phyloP scores from a whole-genome alignment of 2,888 invertebrate species.

The Sminthurinus aureus region DNA sequence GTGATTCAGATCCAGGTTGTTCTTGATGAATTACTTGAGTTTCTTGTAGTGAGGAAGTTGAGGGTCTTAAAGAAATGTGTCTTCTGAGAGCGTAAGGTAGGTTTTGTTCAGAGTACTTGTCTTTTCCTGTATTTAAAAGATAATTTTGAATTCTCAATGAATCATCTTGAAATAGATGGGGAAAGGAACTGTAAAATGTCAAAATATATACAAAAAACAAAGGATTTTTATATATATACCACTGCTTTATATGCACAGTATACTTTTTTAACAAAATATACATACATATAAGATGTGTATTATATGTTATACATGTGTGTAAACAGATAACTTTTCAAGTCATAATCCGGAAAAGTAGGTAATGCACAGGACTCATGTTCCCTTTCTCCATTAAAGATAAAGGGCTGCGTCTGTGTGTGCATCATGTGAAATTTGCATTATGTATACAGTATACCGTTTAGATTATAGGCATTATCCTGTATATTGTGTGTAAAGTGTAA shows the following conservation, averaged over 20 bases:
- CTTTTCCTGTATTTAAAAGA: conserved; percentile 28
- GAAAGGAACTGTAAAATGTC: conserved; percentile 18
- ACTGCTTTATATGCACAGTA: neutral
- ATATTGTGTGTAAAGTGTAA: neutral
- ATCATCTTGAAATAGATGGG: conserved; percentile 28
- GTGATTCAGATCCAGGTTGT: neutral
- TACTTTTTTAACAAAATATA: neutral
- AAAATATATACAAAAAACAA: neutral
- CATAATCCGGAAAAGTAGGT: too few species aligned
- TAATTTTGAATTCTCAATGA: conserved; percentile 32
- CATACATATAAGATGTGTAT: neutral
- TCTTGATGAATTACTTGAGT: neutral
- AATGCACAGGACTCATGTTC: neutral
- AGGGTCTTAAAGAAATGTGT: conserved; percentile 12
- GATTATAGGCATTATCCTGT: neutral
- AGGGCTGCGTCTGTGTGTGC: neutral
- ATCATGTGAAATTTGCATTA: neutral
- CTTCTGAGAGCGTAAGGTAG: conserved; percentile 24
- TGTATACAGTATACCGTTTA: neutral
- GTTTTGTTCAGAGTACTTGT: conserved; percentile 17
- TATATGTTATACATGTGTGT: neutral
- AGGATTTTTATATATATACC: neutral
- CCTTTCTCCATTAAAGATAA: neutral
- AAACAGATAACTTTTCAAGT: too few species aligned
- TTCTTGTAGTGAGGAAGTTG: conserved; percentile 1